These are phyloP conservation scores for Plebejus argus DNA, from an alignment of 2,888 invertebrate genomes.

Conservation along the genomic window DNA sequence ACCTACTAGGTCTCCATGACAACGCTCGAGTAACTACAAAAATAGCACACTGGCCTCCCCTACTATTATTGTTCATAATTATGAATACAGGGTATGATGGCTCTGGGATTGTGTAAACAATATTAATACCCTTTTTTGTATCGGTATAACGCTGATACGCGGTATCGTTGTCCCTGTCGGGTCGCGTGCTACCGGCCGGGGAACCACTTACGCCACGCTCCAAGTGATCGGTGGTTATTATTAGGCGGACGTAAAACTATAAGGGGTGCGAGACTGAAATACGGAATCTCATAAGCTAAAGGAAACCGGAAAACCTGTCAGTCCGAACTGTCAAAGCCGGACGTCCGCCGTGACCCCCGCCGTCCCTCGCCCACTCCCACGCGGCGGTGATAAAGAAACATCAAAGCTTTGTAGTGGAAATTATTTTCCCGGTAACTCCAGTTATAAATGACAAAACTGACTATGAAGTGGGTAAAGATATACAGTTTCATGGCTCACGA, in stretches of 20 bases:
- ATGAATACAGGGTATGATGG: no score
- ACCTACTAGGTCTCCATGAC: no score
- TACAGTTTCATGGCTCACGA: no score
- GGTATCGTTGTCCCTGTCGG: neutral
- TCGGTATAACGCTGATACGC: neutral
- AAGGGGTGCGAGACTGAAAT: neutral
- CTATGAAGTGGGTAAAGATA: neutral
- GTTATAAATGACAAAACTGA: neutral
- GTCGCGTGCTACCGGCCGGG: neutral
- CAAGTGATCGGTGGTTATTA: neutral
- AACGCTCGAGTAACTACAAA: no score
- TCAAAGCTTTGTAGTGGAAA: constrained; percentile 19
- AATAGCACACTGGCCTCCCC: no score
- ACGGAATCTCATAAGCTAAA: neutral
- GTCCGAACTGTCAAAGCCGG: constrained; percentile 4
- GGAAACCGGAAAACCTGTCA: neutral
- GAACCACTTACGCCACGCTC: neutral
- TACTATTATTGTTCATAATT: no score
- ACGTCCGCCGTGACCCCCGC: neutral
- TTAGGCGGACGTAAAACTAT: neutral
- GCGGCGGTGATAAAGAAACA: neutral
- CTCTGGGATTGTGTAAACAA: neutral
- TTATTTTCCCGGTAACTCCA: neutral
- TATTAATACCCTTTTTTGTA: neutral
- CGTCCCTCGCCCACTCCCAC: neutral